Percentiles rank a stretch among this genome's conserved stretches.
Evolutionary conservation across 2,113 vertebrate species (phyloP).

Genomic region (Hoplias malabaricus): DNA sequence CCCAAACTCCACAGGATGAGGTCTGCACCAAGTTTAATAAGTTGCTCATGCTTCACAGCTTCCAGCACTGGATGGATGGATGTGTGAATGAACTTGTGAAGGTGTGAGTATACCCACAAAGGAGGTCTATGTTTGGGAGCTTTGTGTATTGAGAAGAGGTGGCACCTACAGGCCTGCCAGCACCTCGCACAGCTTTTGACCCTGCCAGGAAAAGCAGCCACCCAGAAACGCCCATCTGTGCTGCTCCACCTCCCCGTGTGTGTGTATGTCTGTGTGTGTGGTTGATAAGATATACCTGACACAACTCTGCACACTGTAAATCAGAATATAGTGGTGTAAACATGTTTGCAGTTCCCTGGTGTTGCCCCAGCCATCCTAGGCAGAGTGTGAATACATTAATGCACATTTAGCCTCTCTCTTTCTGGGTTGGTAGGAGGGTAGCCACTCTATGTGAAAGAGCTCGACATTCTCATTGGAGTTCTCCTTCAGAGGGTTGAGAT

Average conservation of each 20-base stretch:
- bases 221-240: conserved; percentile 50
- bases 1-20: neutral
- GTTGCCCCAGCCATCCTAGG: no score
- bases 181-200: conserved; percentile 38
- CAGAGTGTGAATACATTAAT: no score
- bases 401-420: no score
- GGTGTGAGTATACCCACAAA: neutral
- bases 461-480: no score
- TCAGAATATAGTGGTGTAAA: neutral
- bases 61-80: neutral
- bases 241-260: conserved; percentile 15
- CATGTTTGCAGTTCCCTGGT: no score
- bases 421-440: no score
- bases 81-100: conserved; percentile 1
- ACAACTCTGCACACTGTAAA: conserved; percentile 13
- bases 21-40: neutral
- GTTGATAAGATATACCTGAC: neutral
- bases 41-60: neutral
- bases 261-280: neutral
- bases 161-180: conserved; percentile 22
- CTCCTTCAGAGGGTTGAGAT: no score
- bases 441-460: no score
- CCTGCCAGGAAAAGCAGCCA: conserved; percentile 36
- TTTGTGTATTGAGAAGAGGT: neutral
- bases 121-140: neutral